These are phyloP conservation scores for Prietella phreatophila DNA, from an alignment of 2,113 vertebrate species.

Conservation along the genomic window DNA sequence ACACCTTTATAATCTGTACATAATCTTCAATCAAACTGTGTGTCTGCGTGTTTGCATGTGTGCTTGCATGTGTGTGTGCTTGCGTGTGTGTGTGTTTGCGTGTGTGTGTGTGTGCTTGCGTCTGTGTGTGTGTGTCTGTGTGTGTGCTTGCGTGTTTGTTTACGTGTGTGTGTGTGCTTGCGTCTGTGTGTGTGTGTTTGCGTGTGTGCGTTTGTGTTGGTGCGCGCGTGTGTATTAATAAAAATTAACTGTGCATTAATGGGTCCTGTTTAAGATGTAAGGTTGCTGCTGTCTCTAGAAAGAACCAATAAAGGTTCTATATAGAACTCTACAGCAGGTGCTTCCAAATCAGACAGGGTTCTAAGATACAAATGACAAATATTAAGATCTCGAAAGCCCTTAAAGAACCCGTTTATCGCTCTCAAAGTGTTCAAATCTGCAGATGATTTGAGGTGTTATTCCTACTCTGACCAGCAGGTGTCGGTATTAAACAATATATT, in stretches of 20 bases:
- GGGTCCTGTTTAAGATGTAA: neutral
- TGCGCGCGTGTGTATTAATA: neutral
- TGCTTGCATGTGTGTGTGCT: neutral
- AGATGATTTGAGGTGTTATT: neutral
- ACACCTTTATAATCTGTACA: neutral
- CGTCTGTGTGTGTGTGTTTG: no score
- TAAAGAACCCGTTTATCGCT: accelerated
- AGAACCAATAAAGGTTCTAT: neutral
- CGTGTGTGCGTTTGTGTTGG: no score
- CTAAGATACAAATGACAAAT: neutral
- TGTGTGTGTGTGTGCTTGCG: no score
- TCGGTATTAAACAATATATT: slow-evolving; percentile 20
- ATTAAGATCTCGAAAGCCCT: neutral
- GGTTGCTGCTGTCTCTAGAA: no score
- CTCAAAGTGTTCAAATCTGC: neutral
- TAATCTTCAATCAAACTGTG: neutral
- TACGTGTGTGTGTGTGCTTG: no score
- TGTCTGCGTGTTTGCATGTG: neutral
- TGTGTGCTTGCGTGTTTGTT: no score
- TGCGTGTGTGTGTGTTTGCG: no score
- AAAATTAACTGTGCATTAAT: neutral
- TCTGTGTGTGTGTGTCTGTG: no score
- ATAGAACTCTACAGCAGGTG: neutral
- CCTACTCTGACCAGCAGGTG: slow-evolving; percentile 23
- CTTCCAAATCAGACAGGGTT: neutral